Conservation (phyloP, 2,888 invertebrate genomes). For the Eugnorisma glareosa region DNA sequence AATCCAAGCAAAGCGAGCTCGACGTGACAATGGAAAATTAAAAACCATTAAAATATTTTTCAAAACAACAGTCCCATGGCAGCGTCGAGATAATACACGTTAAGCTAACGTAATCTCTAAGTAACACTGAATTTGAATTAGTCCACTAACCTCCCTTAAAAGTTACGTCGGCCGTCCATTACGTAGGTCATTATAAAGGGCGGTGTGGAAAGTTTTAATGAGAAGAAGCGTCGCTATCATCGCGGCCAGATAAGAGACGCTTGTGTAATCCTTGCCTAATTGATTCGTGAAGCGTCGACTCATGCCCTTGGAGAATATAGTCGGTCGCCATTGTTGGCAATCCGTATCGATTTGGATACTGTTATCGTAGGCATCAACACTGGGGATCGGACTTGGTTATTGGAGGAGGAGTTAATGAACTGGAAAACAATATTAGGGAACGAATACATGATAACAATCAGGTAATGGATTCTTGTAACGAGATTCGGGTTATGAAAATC, state of each 20-base stretch:
- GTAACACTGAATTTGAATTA: conserved; percentile 75
- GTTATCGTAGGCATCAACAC: conserved; percentile 64
- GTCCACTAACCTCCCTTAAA: conserved; percentile 69
- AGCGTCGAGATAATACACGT: conserved; percentile 57
- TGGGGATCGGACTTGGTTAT: conserved; percentile 43
- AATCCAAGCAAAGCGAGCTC: conserved; percentile 50
- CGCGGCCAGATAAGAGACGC: conserved; percentile 73
- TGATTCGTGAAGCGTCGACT: conserved; percentile 79
- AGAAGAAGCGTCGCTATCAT: conserved; percentile 76
- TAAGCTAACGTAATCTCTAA: conserved; percentile 66
- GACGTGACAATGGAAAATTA: conserved; percentile 63
- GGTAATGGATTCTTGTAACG: conserved; percentile 25
- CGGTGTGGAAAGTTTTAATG: conserved; percentile 82
- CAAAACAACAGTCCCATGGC: conserved; percentile 56
- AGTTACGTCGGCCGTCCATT: conserved; percentile 74
- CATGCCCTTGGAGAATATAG: conserved; percentile 67
- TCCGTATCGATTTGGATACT: conserved; percentile 61
- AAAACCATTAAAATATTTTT: conserved; percentile 65
- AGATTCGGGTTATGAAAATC: neutral
- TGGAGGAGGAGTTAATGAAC: conserved; percentile 42
- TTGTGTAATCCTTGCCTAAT: conserved; percentile 79
- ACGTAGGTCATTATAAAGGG: conserved; percentile 81
- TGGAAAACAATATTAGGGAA: conserved; percentile 9
- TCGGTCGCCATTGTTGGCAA: conserved; percentile 55
- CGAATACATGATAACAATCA: conserved; percentile 28